phyloP scores from a whole-genome alignment of 2,888 invertebrate species.

The Patella depressa region DNA sequence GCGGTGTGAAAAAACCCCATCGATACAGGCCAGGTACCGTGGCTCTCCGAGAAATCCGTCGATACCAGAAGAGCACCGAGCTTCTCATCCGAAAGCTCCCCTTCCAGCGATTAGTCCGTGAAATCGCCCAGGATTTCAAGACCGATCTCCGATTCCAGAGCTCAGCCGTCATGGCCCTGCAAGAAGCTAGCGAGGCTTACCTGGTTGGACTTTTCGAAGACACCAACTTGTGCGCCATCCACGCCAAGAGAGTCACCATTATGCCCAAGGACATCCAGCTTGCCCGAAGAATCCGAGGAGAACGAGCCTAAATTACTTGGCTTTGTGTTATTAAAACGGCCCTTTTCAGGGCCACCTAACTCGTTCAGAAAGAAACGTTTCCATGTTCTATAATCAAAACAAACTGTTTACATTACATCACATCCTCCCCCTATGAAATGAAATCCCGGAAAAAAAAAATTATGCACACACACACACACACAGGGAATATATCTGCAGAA shows the following conservation, averaged over 20 bases:
- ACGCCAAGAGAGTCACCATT: slow-evolving; percentile 95
- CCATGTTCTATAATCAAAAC: no score
- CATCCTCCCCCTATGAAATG: no score
- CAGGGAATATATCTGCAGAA: no score
- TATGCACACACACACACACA: no score
- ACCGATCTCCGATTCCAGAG: slow-evolving; percentile 86
- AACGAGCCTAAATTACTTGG: slow-evolving; percentile 74
- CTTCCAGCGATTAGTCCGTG: slow-evolving; percentile 65
- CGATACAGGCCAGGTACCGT: slow-evolving; percentile 66
- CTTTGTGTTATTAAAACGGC: no score
- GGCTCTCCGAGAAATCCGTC: slow-evolving; percentile 64
- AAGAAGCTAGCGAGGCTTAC: slow-evolving; percentile 82
- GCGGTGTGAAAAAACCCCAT: slow-evolving; percentile 65
- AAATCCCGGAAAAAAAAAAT: no score
- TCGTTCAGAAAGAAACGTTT: no score
- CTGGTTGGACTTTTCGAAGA: slow-evolving; percentile 95
- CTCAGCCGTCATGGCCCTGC: slow-evolving; percentile 91
- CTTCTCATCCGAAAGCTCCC: slow-evolving; percentile 65
- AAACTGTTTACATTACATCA: no score
- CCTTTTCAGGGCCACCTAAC: no score
- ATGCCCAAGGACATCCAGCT: slow-evolving; percentile 97
- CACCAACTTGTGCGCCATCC: slow-evolving; percentile 96
- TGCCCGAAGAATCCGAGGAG: slow-evolving; percentile 94
- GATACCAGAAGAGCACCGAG: slow-evolving; percentile 67
- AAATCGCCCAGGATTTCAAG: slow-evolving; percentile 67